Percentiles rank a stretch among this genome's conserved stretches.
phyloP scores from a whole-genome alignment of 2,888 invertebrate species.

The Epinotia nisella region DNA sequence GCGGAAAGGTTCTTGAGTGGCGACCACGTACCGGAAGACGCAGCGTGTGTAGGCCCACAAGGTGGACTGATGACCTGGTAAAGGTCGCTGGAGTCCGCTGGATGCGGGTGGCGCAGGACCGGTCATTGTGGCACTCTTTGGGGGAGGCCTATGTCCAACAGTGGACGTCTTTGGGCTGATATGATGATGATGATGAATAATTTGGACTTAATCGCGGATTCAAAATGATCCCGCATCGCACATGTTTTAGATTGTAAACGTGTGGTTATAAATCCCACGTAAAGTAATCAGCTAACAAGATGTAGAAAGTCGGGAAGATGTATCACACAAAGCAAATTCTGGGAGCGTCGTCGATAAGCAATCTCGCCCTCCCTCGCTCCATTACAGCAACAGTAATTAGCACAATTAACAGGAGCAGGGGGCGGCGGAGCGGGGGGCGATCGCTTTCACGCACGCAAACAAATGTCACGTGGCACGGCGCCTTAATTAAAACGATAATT shows the following conservation, averaged over 20 bases:
- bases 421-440: constrained; percentile 61
- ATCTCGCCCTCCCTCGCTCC: constrained; percentile 78
- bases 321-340: constrained; percentile 76
- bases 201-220: not conserved
- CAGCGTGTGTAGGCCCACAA: too few relatives aligned
- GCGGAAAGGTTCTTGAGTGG: too few relatives aligned
- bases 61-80: too few relatives aligned
- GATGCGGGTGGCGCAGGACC: too few relatives aligned
- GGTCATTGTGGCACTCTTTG: too few relatives aligned
- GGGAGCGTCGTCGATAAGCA: constrained; percentile 81
- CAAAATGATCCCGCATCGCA: not conserved
- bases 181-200: too few relatives aligned
- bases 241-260: not conserved
- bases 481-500: constrained; percentile 86
- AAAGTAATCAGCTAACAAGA: constrained; percentile 40
- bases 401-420: constrained; percentile 81
- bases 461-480: constrained; percentile 83
- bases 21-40: too few relatives aligned
- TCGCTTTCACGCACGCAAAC: constrained; percentile 84
- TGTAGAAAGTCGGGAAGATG: constrained; percentile 57
- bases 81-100: too few relatives aligned
- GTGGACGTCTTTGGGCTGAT: too few relatives aligned
- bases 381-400: constrained; percentile 85
- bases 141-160: too few relatives aligned
- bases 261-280: constrained; percentile 16